A percentile compares a stretch with the other conserved stretches of the same genome.
Conservation (phyloP, 2,797 vertebrate species). For the Argya squamiceps region DNA sequence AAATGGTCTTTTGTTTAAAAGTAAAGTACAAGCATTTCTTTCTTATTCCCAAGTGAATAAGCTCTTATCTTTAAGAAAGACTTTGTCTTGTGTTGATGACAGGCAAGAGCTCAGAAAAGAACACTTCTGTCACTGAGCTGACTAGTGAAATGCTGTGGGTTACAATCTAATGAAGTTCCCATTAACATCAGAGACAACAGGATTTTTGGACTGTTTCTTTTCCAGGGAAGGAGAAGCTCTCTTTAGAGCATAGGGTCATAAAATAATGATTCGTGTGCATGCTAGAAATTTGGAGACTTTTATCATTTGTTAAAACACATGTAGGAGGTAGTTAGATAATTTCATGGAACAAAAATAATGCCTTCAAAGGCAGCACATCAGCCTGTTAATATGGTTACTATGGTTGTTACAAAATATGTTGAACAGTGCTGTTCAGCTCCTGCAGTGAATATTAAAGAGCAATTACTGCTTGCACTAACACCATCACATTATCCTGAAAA, state of each 20-base stretch:
- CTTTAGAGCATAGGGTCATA: neutral
- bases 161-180: neutral
- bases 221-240: neutral
- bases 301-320: neutral
- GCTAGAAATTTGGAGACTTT: neutral
- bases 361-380: neutral
- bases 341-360: neutral
- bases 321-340: neutral
- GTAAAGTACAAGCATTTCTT: neutral
- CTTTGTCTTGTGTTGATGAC: neutral
- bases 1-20: neutral
- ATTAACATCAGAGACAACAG: neutral
- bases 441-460: neutral
- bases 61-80: neutral
- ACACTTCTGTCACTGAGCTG: neutral
- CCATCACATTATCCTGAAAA: neutral
- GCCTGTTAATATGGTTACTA: neutral
- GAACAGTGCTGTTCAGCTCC: neutral
- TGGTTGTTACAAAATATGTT: neutral
- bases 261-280: neutral
- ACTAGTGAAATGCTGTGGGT: neutral
- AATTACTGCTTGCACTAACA: neutral
- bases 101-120: neutral
- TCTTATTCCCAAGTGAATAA: neutral
- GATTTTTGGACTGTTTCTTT: neutral